A percentile compares a stretch with the other conserved stretches of the same genome.
These are phyloP conservation scores for Catocala fraxini DNA, from an alignment of 2,888 invertebrate species.

Conservation along the genomic window DNA sequence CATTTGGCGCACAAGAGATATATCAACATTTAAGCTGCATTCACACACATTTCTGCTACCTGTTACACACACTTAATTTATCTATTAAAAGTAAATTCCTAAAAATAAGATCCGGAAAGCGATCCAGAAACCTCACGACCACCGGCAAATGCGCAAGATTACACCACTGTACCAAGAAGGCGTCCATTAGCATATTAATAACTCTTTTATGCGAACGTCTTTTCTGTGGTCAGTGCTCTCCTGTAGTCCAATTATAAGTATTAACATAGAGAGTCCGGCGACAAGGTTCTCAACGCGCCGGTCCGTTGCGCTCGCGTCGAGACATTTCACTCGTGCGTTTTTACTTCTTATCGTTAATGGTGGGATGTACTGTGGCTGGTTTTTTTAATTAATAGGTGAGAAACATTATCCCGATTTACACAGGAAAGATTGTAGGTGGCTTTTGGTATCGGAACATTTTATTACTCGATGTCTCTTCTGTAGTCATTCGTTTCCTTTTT, in stretches of 20 bases:
- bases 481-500: no score
- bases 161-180: not conserved
- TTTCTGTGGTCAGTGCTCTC: constrained; percentile 9
- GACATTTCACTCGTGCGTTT: constrained; percentile 72
- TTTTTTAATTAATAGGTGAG: constrained; percentile 25
- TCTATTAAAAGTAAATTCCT: no score
- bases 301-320: constrained; percentile 66
- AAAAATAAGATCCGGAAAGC: no score
- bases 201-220: not conserved
- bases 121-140: no score
- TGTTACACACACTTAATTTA: no score
- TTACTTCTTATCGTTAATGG: constrained; percentile 55
- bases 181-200: constrained; percentile 10
- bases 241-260: constrained; percentile 52
- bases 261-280: constrained; percentile 72
- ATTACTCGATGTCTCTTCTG: no score
- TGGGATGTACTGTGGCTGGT: constrained; percentile 35
- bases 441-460: not conserved
- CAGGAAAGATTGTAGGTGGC: not conserved
- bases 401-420: not conserved
- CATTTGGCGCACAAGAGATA: no score
- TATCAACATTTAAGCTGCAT: no score
- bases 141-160: no score
- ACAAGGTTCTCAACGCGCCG: constrained; percentile 78
- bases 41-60: no score